These are phyloP conservation scores for Adela reaumurella DNA, from an alignment of 2,888 invertebrate genomes.

Conservation along the genomic window DNA sequence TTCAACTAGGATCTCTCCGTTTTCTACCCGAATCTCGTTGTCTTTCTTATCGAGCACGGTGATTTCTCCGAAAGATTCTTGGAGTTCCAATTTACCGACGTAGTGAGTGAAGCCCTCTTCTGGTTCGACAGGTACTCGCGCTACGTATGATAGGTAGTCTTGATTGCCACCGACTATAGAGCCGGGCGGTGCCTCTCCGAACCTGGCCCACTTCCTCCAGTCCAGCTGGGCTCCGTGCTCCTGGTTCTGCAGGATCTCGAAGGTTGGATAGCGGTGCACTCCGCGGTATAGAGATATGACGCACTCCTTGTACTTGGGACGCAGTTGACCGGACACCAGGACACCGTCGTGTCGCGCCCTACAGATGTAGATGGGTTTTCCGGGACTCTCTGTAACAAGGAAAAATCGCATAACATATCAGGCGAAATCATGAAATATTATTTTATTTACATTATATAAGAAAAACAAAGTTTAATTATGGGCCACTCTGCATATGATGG, in stretches of 20 bases:
- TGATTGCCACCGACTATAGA: constrained; percentile 59
- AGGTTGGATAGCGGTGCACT: constrained; percentile 55
- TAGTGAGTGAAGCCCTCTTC: constrained; percentile 48
- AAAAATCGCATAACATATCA: too few species aligned
- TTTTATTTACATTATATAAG: too few species aligned
- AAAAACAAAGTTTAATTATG: too few species aligned
- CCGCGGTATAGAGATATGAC: constrained; percentile 60
- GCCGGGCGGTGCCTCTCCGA: constrained; percentile 62
- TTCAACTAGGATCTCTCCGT: constrained; percentile 76
- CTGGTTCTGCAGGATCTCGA: constrained; percentile 73
- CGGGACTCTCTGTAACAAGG: constrained; percentile 23
- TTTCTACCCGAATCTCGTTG: constrained; percentile 51
- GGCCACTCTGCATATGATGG: too few species aligned
- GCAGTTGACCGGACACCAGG: constrained; percentile 69
- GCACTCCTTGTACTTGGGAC: constrained; percentile 58
- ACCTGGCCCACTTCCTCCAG: constrained; percentile 76
- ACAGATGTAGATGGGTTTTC: constrained; percentile 64
- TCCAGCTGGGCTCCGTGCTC: constrained; percentile 72
- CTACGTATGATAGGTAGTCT: constrained; percentile 38
- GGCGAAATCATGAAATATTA: too few species aligned
- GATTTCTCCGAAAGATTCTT: constrained; percentile 64
- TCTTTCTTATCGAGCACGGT: constrained; percentile 63
- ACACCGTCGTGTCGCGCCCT: constrained; percentile 68
- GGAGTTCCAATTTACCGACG: constrained; percentile 69
- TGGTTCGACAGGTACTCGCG: constrained; percentile 27